Conservation (phyloP, 2,113 vertebrate genomes). For the Stigmatopora nigra region DNA sequence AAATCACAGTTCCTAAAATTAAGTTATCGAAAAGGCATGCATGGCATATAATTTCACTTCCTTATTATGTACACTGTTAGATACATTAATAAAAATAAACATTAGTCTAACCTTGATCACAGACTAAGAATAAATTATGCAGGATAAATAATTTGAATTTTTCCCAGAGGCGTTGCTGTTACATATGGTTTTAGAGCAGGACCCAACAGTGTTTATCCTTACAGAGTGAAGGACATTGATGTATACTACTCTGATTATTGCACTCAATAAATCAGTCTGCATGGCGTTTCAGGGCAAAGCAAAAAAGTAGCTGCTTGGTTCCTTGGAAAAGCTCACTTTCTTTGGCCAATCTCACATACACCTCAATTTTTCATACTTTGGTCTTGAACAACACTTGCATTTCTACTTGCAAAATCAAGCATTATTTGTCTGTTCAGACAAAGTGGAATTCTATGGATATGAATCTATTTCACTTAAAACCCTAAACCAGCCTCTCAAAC, state of each 20-base stretch:
- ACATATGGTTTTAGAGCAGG: slow-evolving; percentile 31
- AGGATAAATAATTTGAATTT: slow-evolving; percentile 20
- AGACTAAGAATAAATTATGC: not conserved
- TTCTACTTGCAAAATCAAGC: not conserved
- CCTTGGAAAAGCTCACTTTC: not conserved
- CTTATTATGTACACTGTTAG: not conserved
- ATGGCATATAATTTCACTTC: not conserved
- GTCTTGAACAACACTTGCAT: slow-evolving; percentile 4
- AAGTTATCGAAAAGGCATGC: not conserved
- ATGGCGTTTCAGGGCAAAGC: slow-evolving; percentile 21
- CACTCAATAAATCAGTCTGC: slow-evolving; percentile 59
- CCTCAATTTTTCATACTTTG: not conserved
- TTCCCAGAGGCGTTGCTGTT: slow-evolving; percentile 1
- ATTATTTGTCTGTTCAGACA: slow-evolving; percentile 1
- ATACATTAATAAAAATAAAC: not conserved
- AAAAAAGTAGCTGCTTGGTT: slow-evolving; percentile 22
- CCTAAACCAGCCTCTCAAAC: not conserved
- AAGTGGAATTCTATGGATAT: not conserved
- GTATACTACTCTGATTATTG: slow-evolving; percentile 46
- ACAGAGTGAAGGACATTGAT: slow-evolving; percentile 43
- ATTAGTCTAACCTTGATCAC: not conserved
- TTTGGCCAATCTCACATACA: slow-evolving; percentile 7
- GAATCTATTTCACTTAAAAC: not conserved
- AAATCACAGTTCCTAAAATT: not conserved
- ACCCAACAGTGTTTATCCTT: slow-evolving; percentile 42